phyloP scores from a whole-genome alignment of 1,140 invertebrate species.

The Trichonephila clavata region DNA sequence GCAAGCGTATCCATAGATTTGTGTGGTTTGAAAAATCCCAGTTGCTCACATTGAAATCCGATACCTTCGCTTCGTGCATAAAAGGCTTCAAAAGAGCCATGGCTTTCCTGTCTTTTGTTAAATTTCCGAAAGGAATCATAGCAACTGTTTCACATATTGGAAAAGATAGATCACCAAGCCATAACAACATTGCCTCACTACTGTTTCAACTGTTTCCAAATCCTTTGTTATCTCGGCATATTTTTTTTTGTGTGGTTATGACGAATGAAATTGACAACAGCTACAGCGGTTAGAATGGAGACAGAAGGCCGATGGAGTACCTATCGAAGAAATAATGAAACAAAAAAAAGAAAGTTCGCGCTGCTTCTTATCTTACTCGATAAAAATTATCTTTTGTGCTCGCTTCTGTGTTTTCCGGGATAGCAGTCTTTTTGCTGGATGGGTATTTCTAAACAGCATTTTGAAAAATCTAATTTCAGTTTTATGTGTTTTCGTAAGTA shows the following conservation, averaged over 20 bases:
- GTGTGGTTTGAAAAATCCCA: slow-evolving; percentile 82
- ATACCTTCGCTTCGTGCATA: background rate
- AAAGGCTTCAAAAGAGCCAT: slow-evolving; percentile 67
- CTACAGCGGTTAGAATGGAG: background rate
- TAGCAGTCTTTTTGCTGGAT: background rate
- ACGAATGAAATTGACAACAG: background rate
- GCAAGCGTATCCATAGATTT: slow-evolving; percentile 84
- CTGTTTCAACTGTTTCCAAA: background rate
- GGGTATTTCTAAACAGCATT: too few relatives aligned
- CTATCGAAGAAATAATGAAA: slow-evolving; percentile 34
- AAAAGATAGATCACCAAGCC: background rate
- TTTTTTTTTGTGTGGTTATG: background rate
- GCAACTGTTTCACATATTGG: background rate
- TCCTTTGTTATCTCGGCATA: background rate
- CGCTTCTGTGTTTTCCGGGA: slow-evolving; percentile 14
- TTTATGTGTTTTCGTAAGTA: too few relatives aligned
- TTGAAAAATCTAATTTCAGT: too few relatives aligned
- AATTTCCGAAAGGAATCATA: background rate
- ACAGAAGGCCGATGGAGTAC: slow-evolving; percentile 23
- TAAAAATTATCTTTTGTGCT: slow-evolving; percentile 35
- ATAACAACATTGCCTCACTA: background rate
- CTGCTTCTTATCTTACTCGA: slow-evolving; percentile 13
- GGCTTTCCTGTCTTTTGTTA: background rate
- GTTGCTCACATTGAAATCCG: slow-evolving; percentile 67
- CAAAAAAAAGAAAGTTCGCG: background rate